phyloP scores from a whole-genome alignment of 2,888 invertebrate genomes.

The Nasonia oneida region DNA sequence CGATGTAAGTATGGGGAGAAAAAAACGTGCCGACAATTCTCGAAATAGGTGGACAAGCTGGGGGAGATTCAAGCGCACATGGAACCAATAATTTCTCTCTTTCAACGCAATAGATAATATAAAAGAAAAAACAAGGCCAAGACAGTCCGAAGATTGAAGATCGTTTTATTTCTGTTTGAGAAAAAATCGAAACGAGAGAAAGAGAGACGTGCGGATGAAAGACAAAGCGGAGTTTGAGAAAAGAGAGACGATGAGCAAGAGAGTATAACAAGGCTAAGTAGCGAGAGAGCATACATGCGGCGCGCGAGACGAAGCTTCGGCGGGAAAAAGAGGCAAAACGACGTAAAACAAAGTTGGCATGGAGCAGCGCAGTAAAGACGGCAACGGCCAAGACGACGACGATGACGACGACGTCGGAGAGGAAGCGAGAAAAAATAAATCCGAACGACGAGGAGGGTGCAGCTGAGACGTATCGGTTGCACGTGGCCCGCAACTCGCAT shows the following conservation, averaged over 20 bases:
- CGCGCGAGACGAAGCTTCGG: slow-evolving; percentile 7
- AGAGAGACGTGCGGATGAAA: slow-evolving; percentile 11
- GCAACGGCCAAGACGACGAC: slow-evolving; percentile 1
- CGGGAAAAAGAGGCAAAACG: neutral
- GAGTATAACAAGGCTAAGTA: slow-evolving; percentile 14
- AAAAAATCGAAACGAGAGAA: slow-evolving; percentile 16
- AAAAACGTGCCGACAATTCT: slow-evolving; percentile 62
- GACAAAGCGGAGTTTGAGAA: slow-evolving; percentile 30
- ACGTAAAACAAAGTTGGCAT: slow-evolving; percentile 41
- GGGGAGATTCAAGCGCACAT: slow-evolving; percentile 65
- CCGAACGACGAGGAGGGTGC: slow-evolving; percentile 62
- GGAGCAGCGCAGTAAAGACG: slow-evolving; percentile 19
- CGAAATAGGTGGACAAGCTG: slow-evolving; percentile 66
- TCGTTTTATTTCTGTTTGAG: slow-evolving; percentile 44
- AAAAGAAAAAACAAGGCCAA: slow-evolving; percentile 22
- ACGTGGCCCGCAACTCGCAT: slow-evolving; percentile 69
- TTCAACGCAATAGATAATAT: slow-evolving; percentile 57
- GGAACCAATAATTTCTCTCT: slow-evolving; percentile 67
- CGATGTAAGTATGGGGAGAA: slow-evolving; percentile 58
- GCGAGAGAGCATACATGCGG: slow-evolving; percentile 11
- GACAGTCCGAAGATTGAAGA: slow-evolving; percentile 43
- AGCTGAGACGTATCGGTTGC: slow-evolving; percentile 77
- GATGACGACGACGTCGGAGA: slow-evolving; percentile 38
- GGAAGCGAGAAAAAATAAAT: slow-evolving; percentile 61
- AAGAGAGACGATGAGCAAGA: neutral